Base-by-base conservation (phyloP, 2,113 vertebrate genomes). In the Sorex araneus region DNA sequence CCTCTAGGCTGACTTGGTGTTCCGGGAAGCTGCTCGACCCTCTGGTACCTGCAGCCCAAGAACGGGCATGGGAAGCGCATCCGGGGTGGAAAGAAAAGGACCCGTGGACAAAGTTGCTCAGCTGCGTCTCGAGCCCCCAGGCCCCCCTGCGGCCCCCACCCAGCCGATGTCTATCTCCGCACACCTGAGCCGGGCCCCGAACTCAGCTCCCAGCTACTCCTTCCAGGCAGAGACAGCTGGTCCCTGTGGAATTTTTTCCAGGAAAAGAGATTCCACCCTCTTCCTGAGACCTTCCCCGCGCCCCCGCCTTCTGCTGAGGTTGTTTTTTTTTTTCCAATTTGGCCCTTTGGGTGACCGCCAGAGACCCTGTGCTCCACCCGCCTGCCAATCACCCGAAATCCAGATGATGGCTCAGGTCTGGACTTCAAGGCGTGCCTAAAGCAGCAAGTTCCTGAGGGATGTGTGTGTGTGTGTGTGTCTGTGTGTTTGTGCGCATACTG, bases 141-240 rank as follows among this genome's bases (percentile, higher is more conserved):
- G 64, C 43, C 57, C 57, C 23, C 57, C 57, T 60, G 57, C 6
- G 5, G 10, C 47, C 57, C 57, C 57, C 57, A 60, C 57, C 57
- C 21, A 23, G 21, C 18, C 57, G 57, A 60, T 60, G 18, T 7
- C 6, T 94, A 79, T 94, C 94, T 30, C 19, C 19, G 27, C 69
- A 70, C 75, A 70, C 74, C 82, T 83, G 36, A 91, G 80, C 78
- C 92, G 76, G 74, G 73, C 85, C 66, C 75, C 0, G 19, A 82
- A 76, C 90, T 60, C 84, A 76, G 57, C 80, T 77, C 84, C 78
- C 69, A 87, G 67, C 70, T 63, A 0, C 60, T 71, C 87, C 81
- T 73, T 82, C 92, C 90, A 95, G 76, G 86, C 67, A 60, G 70
- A 88, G 66, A 60, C 45, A 82, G 57, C 78, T 66, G 32, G 50